phyloP scores from a whole-genome alignment of 2,113 vertebrate species.

The Forbesichthys agassizii region DNA sequence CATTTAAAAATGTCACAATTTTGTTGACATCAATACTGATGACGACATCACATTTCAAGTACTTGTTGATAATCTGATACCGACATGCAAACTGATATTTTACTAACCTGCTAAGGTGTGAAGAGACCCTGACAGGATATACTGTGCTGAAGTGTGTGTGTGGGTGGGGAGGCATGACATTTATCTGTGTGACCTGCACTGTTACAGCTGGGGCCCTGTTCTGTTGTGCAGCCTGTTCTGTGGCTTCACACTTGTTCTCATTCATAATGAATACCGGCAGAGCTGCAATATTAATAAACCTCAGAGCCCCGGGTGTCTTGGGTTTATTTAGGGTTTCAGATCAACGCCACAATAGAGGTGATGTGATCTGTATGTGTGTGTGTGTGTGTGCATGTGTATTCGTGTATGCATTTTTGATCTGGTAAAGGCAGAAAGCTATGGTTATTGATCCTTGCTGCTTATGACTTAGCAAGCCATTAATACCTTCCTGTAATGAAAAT shows the following conservation, averaged over 20 bases:
- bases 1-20: constrained; percentile 7
- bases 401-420: constrained; percentile 39
- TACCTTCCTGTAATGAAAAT: no score
- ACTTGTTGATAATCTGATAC: no score
- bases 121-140: constrained; percentile 11
- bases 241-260: constrained; percentile 77
- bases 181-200: constrained; percentile 67
- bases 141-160: constrained; percentile 14
- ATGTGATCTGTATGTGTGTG: constrained; percentile 30
- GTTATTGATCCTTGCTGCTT: neutral
- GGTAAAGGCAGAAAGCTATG: neutral
- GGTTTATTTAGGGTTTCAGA: constrained; percentile 71
- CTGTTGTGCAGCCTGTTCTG: constrained; percentile 65
- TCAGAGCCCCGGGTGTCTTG: constrained; percentile 45
- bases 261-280: constrained; percentile 74
- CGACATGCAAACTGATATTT: no score
- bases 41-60: no score
- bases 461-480: no score
- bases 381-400: constrained; percentile 4
- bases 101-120: neutral
- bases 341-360: constrained; percentile 62
- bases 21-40: no score
- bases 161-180: constrained; percentile 31
- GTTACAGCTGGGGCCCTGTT: constrained; percentile 50
- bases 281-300: constrained; percentile 76